Percentiles rank a stretch among this genome's conserved stretches.
phyloP scores from a whole-genome alignment of 2,797 vertebrate genomes.

The Gorsachius magnificus region DNA sequence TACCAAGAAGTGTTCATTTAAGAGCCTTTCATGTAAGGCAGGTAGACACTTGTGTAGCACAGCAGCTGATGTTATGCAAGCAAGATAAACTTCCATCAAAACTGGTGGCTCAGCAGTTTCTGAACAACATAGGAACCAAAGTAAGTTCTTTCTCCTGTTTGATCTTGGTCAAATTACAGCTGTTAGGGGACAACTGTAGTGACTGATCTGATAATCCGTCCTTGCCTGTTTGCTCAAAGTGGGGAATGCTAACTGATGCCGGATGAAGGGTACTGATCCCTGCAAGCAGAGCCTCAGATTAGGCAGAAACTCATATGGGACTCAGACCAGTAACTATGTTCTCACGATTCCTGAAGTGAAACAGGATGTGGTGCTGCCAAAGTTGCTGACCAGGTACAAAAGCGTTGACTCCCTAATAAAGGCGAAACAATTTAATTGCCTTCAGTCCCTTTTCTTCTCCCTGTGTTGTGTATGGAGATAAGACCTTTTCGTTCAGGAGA shows the following conservation, averaged over 20 bases:
- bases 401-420: background rate
- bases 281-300: background rate
- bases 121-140: background rate
- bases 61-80: background rate
- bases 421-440: background rate
- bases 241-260: background rate
- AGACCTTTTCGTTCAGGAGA: background rate
- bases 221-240: background rate
- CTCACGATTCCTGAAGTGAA: background rate
- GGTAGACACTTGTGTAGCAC: background rate
- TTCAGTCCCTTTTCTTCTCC: background rate
- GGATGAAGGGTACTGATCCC: fast-evolving
- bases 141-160: background rate
- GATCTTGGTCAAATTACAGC: background rate
- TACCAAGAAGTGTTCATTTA: background rate
- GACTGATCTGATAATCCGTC: background rate
- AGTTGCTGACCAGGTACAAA: background rate
- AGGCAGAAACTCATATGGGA: background rate
- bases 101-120: background rate
- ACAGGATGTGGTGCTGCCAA: background rate
- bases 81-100: background rate
- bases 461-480: background rate
- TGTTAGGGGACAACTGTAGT: background rate
- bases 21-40: background rate
- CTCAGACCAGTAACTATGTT: background rate